Evolutionary conservation across 2,797 vertebrate genomes (phyloP).

Genomic region (Streptopelia turtur): DNA sequence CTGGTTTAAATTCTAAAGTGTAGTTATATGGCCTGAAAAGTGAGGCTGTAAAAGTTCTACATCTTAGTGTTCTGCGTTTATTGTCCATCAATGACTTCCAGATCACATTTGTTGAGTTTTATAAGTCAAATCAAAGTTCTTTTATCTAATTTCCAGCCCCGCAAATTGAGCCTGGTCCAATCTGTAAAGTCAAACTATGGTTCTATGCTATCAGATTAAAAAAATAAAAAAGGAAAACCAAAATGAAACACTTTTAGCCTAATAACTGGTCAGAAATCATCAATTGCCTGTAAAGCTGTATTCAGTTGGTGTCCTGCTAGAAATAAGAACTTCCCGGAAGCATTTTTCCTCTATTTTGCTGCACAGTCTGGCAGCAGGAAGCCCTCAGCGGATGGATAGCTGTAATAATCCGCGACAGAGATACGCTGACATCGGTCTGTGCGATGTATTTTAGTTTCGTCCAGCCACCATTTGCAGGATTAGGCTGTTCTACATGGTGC

Average conservation of each 20-base stretch:
- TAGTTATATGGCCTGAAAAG: conserved; percentile 34
- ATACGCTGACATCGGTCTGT: not conserved
- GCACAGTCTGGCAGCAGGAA: not conserved
- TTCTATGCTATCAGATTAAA: not conserved
- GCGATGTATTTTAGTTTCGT: not conserved
- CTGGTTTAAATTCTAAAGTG: conserved; percentile 40
- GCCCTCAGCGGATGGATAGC: not conserved
- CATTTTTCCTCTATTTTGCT: not conserved
- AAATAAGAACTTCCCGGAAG: not conserved
- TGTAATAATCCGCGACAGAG: not conserved
- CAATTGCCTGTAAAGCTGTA: not conserved
- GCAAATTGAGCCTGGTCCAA: not conserved
- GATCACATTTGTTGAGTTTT: conserved; percentile 59
- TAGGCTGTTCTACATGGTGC: not conserved
- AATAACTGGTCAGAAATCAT: not conserved
- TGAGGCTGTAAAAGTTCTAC: conserved; percentile 37
- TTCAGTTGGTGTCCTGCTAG: not conserved
- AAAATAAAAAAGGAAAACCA: no score
- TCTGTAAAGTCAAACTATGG: not conserved
- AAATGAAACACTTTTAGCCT: not conserved
- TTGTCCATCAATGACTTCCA: conserved; percentile 61
- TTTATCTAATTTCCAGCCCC: conserved; percentile 27
- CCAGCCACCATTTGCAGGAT: not conserved
- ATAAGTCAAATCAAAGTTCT: conserved; percentile 33
- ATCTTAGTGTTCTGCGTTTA: conserved; percentile 37